These are phyloP conservation scores for Nematostella vectensis DNA, from an alignment of 92 coral and sea anemone species.

Conservation along the genomic window DNA sequence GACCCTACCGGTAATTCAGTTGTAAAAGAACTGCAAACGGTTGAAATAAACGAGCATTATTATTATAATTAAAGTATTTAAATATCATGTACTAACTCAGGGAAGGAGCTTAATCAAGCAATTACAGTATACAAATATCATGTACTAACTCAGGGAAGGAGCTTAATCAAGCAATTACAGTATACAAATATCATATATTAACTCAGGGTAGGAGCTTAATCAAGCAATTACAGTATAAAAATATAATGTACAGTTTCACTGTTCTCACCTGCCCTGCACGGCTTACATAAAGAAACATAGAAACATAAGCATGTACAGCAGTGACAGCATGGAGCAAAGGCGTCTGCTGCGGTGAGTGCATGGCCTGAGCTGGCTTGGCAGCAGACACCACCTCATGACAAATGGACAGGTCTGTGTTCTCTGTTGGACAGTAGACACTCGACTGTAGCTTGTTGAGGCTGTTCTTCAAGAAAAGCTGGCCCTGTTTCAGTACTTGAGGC, in stretches of 20 bases:
- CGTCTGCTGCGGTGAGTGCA: constrained; percentile 77
- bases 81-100: no score
- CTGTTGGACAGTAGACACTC: constrained; percentile 39
- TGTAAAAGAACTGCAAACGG: no score
- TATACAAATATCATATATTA: no score
- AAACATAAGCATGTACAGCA: constrained; percentile 86
- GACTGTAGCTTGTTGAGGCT: constrained; percentile 56
- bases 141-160: no score
- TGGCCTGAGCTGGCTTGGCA: constrained; percentile 70
- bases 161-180: no score
- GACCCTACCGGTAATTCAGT: no score
- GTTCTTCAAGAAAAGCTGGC: constrained; percentile 58
- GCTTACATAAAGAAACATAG: constrained; percentile 90
- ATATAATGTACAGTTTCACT: constrained; percentile 9
- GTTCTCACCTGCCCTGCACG: constrained; percentile 76
- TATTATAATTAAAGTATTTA: no score
- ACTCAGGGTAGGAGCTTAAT: no score
- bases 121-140: no score
- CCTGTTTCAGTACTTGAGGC: constrained; percentile 85
- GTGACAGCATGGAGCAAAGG: constrained; percentile 78
- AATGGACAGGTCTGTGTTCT: constrained; percentile 48
- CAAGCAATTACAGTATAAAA: no score
- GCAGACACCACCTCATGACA: constrained; percentile 76
- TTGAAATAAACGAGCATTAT: no score
- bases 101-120: no score